Base-by-base conservation (phyloP, 2,113 vertebrate genomes). In the Phaetusa simplex region DNA sequence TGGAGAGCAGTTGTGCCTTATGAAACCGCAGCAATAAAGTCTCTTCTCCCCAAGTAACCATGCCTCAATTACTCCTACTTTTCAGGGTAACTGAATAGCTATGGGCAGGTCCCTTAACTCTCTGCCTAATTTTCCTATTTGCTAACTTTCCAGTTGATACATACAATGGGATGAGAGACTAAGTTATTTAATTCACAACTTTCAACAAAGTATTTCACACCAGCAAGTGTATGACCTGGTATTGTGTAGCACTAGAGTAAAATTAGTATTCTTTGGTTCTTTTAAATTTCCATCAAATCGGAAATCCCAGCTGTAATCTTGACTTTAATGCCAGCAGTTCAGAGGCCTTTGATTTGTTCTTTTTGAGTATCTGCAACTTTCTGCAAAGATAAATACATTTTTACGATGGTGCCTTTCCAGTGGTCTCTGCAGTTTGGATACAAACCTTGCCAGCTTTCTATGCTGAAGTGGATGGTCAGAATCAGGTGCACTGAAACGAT, bases 1-100 rank as follows among this genome's bases (percentile, higher is more conserved):
- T 82, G 89, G 86, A 86, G 58, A 95, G 36, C 29, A 87, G 11
- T 72, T 3, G 90, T 97, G 96, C 96, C 95, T 97, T 97, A 94
- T 10, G 47, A 91, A 93, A 77, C 47, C 74, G 38, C 62, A 91
- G 94, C 85, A 95, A 96, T 97, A 91, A 96, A 95, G 50, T 87
- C 30, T 89, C 64, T 92, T 95, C 70, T 93, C 58, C 32, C 11
- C 84, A 50, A 34, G n/a, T 77, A 66, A 85, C 16, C 12, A 9
- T 52, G 78, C 32, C 67, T 96, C 67, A 82, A 66, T 47, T 56
- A 40, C 47, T 94, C 42, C 13, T 95, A 1, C 49, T 85, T 93
- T 89, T 70, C 55, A 86, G 47, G 20, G 6, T 59, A 58, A 58
- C 43, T 65, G 56, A 56, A 43, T 65, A 76, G 45, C 14, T 72